Evolutionary conservation across 1,140 invertebrate genomes (phyloP).

Genomic region (Zaprionus tsacasi): DNA sequence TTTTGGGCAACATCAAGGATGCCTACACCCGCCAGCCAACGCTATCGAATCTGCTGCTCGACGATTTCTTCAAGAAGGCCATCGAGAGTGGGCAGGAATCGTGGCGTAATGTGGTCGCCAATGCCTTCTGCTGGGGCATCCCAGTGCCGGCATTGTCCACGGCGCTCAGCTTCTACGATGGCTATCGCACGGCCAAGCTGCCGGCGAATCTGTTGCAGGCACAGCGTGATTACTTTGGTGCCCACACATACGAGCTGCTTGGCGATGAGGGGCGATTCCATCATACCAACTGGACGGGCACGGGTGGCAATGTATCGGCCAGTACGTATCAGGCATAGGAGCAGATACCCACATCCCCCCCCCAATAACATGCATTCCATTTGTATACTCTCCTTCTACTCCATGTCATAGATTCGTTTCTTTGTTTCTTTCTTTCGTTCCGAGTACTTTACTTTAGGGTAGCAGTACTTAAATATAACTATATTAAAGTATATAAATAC

Average conservation of each 20-base stretch:
- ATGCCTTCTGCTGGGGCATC: conserved; percentile 91
- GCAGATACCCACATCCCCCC: too few species aligned
- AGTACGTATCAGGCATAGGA: conserved; percentile 96
- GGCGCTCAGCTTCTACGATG: conserved; percentile 98
- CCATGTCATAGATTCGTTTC: conserved; percentile 13
- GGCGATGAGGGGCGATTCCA: conserved; percentile 94
- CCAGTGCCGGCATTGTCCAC: conserved; percentile 96
- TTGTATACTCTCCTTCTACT: background rate
- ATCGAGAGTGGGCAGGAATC: conserved; percentile 92
- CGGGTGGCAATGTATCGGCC: conserved; percentile 97
- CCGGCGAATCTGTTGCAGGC: conserved; percentile 98
- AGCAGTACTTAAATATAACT: conserved; percentile 38
- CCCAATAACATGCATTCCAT: conserved; percentile 3
- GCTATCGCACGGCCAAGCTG: conserved; percentile 92
- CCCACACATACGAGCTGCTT: conserved; percentile 98
- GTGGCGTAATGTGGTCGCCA: conserved; percentile 88
- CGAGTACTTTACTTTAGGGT: conserved; percentile 34
- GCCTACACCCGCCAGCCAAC: conserved; percentile 97
- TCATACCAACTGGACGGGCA: conserved; percentile 99
- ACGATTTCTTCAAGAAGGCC: conserved; percentile 96
- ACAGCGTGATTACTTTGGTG: conserved; percentile 99
- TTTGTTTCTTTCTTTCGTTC: conserved; percentile 38
- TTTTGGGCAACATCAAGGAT: conserved; percentile 98
- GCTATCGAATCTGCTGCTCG: conserved; percentile 95
- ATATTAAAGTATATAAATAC: conserved; percentile 22